Base-by-base conservation (phyloP, 2,888 invertebrate genomes). In the Tetanocera ferruginea region DNA sequence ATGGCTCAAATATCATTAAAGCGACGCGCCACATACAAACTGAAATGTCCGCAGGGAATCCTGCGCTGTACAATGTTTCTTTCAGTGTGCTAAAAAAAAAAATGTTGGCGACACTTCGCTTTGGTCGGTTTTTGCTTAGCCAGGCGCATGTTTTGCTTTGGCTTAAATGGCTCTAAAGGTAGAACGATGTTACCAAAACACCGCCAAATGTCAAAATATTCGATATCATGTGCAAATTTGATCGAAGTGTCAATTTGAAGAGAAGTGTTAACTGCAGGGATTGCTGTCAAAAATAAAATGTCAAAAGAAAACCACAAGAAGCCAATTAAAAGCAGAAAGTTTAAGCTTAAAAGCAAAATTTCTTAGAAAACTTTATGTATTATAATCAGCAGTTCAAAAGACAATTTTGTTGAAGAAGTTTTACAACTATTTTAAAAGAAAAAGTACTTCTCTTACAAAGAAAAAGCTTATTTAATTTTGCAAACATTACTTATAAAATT, bases 201-300 rank as follows among this genome's bases (percentile, higher is more conserved):
- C 31, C 11, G 31, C 31, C 8, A 23, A 23, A 25, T 60, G 73
- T 75, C 57, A 75, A 67, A 67, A 52, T 66, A 28, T 67, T 34
- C 51, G 23, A 64, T 55, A 31, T 80, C 77, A 81, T 81, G 83
- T 83, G 82, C 80, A 82, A 83, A 82, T 79, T 82, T 81, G 83
- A 82, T 81, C 80, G 81, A 80, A 80, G 81, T 82, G 67, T 75
- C 79, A 79, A 72, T 64, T 43, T 71, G 75, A 66, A 31, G 79
- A 77, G 60, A 75, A 70, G 74, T 77, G 75, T 66, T 75, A 77
- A 77, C 77, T 70, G 52, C 11, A 70, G 79, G 79, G 77, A 79
- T 79, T 31, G 57, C 70, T 75, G 77, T 79, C 79, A 79, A 70
- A 71, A 19, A 25, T 31, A 28, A 74, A 19, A 34, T 51, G 66